Evolutionary conservation across 2,113 vertebrate species (phyloP), one percentile per base, ranked within the genome.

Genomic region (Procavia capensis): DNA sequence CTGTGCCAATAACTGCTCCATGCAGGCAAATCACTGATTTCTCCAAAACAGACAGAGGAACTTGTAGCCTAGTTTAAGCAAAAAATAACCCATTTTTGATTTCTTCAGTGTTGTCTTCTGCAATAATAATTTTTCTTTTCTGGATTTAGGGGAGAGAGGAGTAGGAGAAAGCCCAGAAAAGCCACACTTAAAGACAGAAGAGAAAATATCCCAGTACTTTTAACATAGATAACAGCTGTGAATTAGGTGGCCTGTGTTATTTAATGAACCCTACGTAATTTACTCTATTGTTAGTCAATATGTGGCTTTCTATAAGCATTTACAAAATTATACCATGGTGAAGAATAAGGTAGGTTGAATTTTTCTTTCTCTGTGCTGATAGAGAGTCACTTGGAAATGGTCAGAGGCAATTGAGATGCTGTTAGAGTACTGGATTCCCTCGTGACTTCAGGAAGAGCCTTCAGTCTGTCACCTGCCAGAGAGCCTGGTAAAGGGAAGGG

Each of bases 221-320:
- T 66, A 78, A 89, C 63, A 29, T 6, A 17, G 10, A 17, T 57
- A 64, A 75, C 0, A 0, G 66, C 66, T 95, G n/a, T 41, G 82
- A 94, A 47, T 94, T 96, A 91, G 61, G 90, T 90, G 50, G 45
- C 88, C 94, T 7, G 0, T 92, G 4, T 41, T 93, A 6, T 66
- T 88, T 97, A 96, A 97, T 76, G 79, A 90, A 64, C 75, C 66
- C 88, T 85, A 24, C 82, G 27, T 92, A 97, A 96, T 90, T 97
- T 96, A 41, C 92, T 91, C 39, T 84, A 39, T 96, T 94, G 90
- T 95, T 96, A 93, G 82, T 95, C 92, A 93, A 84, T 96, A 91
- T 93, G 64, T 93, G 76, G 91, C 75, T 82, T 97, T 97, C 91
- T 54, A 0, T 90, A 50, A 95, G 34, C 70, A 95, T 97, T 93